Evolutionary conservation across 2,113 vertebrate genomes (phyloP), one percentile per base, ranked within the genome.

Genomic region (Amblyopsis rosae): DNA sequence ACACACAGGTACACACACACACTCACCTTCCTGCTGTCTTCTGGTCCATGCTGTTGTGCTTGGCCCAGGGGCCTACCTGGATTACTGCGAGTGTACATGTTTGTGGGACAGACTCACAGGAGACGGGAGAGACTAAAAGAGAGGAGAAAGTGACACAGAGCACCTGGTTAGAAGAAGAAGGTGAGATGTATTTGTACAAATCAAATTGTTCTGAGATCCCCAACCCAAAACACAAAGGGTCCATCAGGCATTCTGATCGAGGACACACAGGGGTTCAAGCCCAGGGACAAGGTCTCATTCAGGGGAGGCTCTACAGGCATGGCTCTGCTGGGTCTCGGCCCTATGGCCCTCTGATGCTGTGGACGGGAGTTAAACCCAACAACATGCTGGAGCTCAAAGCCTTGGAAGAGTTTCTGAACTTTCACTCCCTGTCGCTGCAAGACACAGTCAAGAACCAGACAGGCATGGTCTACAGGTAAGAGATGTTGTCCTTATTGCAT

Each of bases 401-500:
- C 33, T 86, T 96, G 87, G 93, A 96, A 83, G 92, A 86, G 83
- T 95, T 96, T 80, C 89, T 95, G 68, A 91, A 89, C 49, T 84
- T 90, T 26, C 95, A 97, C 7, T 90, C 93, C 15, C 19, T 97
- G 73, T 93, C 92, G 0, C 79, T 94, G 80, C 93, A 93, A 0
- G 92, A 95, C 62, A 93, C 93, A 1, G 85, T 91, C 69, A 91
- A 75, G 67, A 92, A 85, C 3, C 73, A 81, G 82, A 95, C 93
- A 0, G 92, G 93, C 60, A 96, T 96, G 96, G 33, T 74, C 4
- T 97, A 96, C 95, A 98, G 96, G 96, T 98, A 95, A 83, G 3
- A 12, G 3, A 11, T 13, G 10, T 10, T 26, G 12, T 16, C 19
- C 15, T 4, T 12, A 4, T 58, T 10, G 15, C 35, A 26, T 7